Evolutionary conservation across 2,888 invertebrate genomes (phyloP).

Genomic region (Sarcophaga variegata): DNA sequence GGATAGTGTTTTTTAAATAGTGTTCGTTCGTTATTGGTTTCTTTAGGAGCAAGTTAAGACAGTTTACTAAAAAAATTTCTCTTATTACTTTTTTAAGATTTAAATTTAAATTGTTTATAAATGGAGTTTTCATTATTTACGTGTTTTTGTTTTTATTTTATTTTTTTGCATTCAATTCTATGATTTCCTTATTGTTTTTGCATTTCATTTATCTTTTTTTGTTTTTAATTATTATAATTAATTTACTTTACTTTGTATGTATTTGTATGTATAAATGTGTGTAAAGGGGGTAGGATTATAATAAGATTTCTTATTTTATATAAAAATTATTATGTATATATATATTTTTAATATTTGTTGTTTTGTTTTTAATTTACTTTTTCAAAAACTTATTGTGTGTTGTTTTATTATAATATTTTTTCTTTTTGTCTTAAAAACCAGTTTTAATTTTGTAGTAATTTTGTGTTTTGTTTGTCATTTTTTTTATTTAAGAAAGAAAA

Average conservation of each 20-base stretch:
- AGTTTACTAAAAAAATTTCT: slow-evolving; percentile 58
- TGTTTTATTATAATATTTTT: slow-evolving; percentile 1
- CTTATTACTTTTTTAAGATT: slow-evolving; percentile 41
- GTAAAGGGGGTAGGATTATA: slow-evolving; percentile 52
- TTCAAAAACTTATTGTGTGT: slow-evolving; percentile 38
- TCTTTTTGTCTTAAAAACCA: slow-evolving; percentile 30
- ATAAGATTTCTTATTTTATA: slow-evolving; percentile 59
- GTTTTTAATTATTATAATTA: slow-evolving; percentile 38
- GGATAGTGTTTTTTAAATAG: slow-evolving; percentile 9
- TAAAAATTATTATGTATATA: slow-evolving; percentile 63
- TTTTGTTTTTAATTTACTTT: slow-evolving; percentile 16
- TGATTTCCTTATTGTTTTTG: slow-evolving; percentile 40
- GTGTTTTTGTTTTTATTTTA: slow-evolving; percentile 28
- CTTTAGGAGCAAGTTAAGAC: slow-evolving; percentile 57
- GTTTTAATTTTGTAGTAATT: slow-evolving; percentile 51
- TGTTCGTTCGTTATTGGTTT: slow-evolving; percentile 35
- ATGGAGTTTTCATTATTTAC: slow-evolving; percentile 26
- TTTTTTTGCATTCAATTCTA: slow-evolving; percentile 55
- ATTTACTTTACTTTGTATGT: slow-evolving; percentile 52
- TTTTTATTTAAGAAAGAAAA: slow-evolving; percentile 6
- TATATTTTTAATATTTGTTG: slow-evolving; percentile 14
- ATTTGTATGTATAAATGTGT: slow-evolving; percentile 54
- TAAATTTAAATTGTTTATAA: slow-evolving; percentile 56
- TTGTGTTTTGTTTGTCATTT: slow-evolving; percentile 1
- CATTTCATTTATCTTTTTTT: slow-evolving; percentile 38